A percentile compares a stretch with the other conserved stretches of the same genome.
Evolutionary conservation across 2,113 vertebrate genomes (phyloP).

Genomic region (Dermatemys mawii): DNA sequence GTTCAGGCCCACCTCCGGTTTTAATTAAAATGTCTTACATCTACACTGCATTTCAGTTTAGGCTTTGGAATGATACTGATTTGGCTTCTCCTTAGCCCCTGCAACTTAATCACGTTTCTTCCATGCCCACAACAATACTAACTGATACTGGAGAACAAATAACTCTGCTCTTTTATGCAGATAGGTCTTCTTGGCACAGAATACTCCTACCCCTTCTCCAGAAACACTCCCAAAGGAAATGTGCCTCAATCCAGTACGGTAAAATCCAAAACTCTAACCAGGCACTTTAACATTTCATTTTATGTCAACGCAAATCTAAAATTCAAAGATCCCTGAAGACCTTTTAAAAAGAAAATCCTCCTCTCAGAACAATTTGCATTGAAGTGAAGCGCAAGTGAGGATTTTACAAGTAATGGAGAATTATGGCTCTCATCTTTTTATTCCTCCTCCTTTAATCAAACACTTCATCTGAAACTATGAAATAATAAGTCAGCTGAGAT

Average conservation of each 20-base stretch:
- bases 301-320: constrained; percentile 67
- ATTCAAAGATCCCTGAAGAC: constrained; percentile 68
- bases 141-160: rapidly evolving
- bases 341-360: constrained; percentile 74
- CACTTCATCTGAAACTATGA: constrained; percentile 35
- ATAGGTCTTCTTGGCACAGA: not conserved
- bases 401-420: constrained; percentile 67
- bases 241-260: constrained; percentile 2
- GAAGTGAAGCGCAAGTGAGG: constrained; percentile 49
- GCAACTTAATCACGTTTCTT: not conserved
- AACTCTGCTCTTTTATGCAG: not conserved
- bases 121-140: rapidly evolving
- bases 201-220: not conserved
- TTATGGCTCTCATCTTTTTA: constrained; percentile 61
- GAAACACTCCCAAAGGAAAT: not conserved
- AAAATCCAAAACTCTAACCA: constrained; percentile 57
- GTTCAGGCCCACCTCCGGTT: not conserved
- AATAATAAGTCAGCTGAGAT: not conserved
- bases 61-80: not conserved
- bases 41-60: not conserved
- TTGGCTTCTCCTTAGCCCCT: not conserved
- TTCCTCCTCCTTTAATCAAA: constrained; percentile 58
- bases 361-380: constrained; percentile 66
- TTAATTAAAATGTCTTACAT: not conserved
- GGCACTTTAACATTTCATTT: constrained; percentile 54